Evolutionary conservation across 1,140 invertebrate genomes (phyloP).

Genomic region (Trachymyrmex cornetzi): DNA sequence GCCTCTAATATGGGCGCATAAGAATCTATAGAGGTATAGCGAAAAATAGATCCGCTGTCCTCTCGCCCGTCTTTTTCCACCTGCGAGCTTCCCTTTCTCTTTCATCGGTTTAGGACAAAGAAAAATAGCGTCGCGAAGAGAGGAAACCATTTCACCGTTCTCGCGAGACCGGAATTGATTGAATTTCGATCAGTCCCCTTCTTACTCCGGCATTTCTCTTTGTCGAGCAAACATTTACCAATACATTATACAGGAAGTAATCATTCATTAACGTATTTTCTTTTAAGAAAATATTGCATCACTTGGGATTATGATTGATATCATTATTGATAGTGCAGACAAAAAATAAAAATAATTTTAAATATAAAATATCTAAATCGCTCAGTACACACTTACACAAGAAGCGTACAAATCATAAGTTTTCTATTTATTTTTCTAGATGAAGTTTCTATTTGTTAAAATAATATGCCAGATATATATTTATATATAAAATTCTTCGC

Average conservation of each 20-base stretch:
- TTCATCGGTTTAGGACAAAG: conserved; percentile 76
- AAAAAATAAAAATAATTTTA: not conserved
- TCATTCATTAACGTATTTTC: not conserved
- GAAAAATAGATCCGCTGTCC: conserved; percentile 76
- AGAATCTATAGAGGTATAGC: conserved; percentile 49
- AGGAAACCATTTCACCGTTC: conserved; percentile 66
- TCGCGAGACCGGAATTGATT: conserved; percentile 65
- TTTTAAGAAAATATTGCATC: not conserved
- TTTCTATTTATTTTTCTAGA: not conserved
- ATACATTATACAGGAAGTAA: conserved; percentile 4
- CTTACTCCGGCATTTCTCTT: not conserved
- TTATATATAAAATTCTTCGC: not conserved
- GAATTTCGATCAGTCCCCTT: conserved; percentile 70
- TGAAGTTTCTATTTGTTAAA: not conserved
- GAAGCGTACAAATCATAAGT: not conserved
- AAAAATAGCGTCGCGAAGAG: conserved; percentile 55
- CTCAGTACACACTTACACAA: not conserved
- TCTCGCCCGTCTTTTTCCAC: conserved; percentile 52
- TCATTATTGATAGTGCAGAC: not conserved
- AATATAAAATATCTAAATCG: not conserved
- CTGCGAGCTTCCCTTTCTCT: conserved; percentile 72
- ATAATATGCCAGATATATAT: too few species aligned
- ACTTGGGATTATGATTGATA: not conserved
- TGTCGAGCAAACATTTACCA: conserved; percentile 37
- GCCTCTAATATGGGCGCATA: conserved; percentile 65